phyloP scores from a whole-genome alignment of 2,888 invertebrate genomes.

The Tortricodes alternella region DNA sequence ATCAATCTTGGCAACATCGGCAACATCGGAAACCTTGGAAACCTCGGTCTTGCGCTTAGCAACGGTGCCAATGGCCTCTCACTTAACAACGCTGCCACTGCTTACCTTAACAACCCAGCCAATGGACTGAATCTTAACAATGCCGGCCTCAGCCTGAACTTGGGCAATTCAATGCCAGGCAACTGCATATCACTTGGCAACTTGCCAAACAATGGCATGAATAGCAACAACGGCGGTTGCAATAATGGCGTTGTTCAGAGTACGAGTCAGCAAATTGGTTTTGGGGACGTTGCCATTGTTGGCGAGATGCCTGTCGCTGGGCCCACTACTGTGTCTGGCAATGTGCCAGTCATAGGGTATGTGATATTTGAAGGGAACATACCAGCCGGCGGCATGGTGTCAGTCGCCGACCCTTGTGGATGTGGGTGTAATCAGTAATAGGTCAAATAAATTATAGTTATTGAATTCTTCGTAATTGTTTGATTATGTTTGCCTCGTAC shows the following conservation, averaged over 20 bases:
- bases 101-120: conserved; percentile 22
- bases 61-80: conserved; percentile 31
- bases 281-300: conserved; percentile 55
- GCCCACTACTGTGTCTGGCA: conserved; percentile 57
- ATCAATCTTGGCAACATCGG: conserved; percentile 32
- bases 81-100: conserved; percentile 34
- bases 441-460: conserved; percentile 35
- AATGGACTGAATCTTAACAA: conserved; percentile 1
- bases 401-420: conserved; percentile 51
- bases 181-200: conserved; percentile 34
- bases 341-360: conserved; percentile 69
- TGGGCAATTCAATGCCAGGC: conserved; percentile 8
- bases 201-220: conserved; percentile 33
- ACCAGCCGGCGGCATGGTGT: conserved; percentile 66
- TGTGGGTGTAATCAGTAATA: conserved; percentile 46
- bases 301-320: conserved; percentile 66
- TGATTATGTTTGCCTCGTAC: too few relatives aligned
- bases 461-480: conserved; percentile 19
- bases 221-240: not conserved
- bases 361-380: conserved; percentile 68
- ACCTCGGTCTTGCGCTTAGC: conserved; percentile 22
- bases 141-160: conserved; percentile 13
- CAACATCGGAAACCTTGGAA: too few relatives aligned
- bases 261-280: conserved; percentile 37
- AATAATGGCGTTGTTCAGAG: conserved; percentile 6